Evolutionary conservation across 2,888 invertebrate species (phyloP).

Genomic region (Tethea ocularis): DNA sequence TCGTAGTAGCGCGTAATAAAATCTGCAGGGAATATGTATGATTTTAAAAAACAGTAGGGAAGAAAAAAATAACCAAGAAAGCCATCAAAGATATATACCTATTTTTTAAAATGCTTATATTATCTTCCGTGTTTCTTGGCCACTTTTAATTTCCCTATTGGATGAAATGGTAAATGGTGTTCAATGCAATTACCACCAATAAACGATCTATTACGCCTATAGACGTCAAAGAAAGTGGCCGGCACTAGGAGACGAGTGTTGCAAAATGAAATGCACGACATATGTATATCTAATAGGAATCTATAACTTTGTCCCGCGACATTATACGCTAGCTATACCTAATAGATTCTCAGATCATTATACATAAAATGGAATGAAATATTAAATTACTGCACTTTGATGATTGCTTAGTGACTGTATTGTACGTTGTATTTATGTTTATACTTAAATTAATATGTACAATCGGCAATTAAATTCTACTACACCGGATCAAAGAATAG

Average conservation of each 20-base stretch:
- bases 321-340: conserved; percentile 18
- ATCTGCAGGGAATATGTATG: too few species aligned
- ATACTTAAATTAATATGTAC: conserved; percentile 18
- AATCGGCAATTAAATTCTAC: background rate
- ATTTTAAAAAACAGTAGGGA: too few species aligned
- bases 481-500: too few species aligned
- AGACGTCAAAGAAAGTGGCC: background rate
- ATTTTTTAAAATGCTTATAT: too few species aligned
- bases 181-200: too few species aligned
- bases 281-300: conserved; percentile 55
- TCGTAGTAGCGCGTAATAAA: too few species aligned
- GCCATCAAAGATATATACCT: too few species aligned
- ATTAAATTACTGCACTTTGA: conserved; percentile 25
- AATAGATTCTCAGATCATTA: conserved; percentile 39
- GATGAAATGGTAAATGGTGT: too few species aligned
- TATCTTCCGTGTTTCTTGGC: too few species aligned
- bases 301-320: conserved; percentile 35
- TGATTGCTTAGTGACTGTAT: conserved; percentile 20
- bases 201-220: too few species aligned
- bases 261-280: conserved; percentile 41
- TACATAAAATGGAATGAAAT: conserved; percentile 38
- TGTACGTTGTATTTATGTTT: conserved; percentile 20
- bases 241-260: background rate
- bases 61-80: too few species aligned
- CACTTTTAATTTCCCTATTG: too few species aligned